These are phyloP conservation scores for Lamellibrachia satsuma DNA, from an alignment of 2,888 invertebrate species.

Conservation along the genomic window DNA sequence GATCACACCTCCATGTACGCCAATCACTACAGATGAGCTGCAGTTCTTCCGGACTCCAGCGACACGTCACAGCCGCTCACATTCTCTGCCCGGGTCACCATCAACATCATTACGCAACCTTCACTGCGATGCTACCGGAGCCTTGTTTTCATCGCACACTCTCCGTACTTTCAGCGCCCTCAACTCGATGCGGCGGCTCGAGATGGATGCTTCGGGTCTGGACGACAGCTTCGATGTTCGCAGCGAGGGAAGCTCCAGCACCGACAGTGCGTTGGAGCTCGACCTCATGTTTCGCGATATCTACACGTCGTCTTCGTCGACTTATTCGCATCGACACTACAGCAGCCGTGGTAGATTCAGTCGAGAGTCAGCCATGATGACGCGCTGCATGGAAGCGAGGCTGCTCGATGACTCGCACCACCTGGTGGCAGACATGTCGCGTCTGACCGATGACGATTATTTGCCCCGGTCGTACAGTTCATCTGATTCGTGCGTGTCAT, in stretches of 20 bases:
- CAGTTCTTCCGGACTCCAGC: background rate
- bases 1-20: slow-evolving; percentile 57
- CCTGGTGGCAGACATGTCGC: background rate
- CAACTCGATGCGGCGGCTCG: slow-evolving; percentile 21
- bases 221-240: slow-evolving; percentile 35
- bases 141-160: background rate
- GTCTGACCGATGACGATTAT: background rate
- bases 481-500: slow-evolving; percentile 41
- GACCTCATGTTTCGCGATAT: slow-evolving; percentile 23
- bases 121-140: background rate
- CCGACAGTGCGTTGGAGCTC: slow-evolving; percentile 42
- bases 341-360: background rate
- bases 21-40: slow-evolving; percentile 39
- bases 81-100: slow-evolving; percentile 61
- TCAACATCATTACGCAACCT: background rate
- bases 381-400: slow-evolving; percentile 36
- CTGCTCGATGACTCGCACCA: slow-evolving; percentile 27
- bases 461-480: slow-evolving; percentile 39
- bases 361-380: slow-evolving; percentile 28
- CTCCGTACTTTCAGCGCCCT: slow-evolving; percentile 29
- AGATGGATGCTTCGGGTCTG: slow-evolving; percentile 21
- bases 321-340: background rate
- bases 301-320: background rate
- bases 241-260: slow-evolving; percentile 39
- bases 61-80: slow-evolving; percentile 42